Conservation (phyloP, 2,113 vertebrate species). For the Pipra filicauda region DNA sequence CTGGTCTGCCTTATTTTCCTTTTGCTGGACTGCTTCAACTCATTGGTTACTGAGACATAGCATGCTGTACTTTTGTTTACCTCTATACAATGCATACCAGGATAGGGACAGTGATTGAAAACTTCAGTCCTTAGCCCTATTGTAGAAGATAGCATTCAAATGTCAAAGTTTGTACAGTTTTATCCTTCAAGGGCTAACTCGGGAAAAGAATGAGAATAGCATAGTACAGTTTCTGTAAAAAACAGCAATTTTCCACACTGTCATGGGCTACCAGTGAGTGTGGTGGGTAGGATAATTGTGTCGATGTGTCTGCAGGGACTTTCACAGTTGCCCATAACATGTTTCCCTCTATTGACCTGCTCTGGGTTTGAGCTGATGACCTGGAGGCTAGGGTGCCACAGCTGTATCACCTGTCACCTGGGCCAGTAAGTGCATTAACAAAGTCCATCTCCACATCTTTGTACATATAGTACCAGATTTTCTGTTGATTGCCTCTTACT, state of each 20-base stretch:
- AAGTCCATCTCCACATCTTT: background rate
- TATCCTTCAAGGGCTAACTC: background rate
- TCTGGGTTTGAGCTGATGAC: background rate
- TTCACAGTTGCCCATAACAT: background rate
- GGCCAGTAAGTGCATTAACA: background rate
- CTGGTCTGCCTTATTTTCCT: background rate
- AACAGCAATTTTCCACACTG: background rate
- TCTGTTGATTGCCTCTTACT: background rate
- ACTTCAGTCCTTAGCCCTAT: background rate
- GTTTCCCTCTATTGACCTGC: background rate
- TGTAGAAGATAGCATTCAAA: background rate
- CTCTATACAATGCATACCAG: background rate
- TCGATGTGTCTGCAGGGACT: accelerated
- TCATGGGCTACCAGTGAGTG: background rate
- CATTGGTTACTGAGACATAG: background rate
- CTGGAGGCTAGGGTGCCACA: background rate
- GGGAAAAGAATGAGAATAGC: background rate
- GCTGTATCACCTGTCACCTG: background rate
- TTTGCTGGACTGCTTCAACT: background rate
- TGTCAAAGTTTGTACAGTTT: background rate
- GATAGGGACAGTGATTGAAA: background rate
- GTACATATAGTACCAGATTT: background rate
- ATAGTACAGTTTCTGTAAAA: background rate
- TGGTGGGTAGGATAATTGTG: background rate
- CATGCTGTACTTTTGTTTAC: background rate